These are phyloP conservation scores for Hycleus cichorii DNA, from an alignment of 1,140 invertebrate genomes.

Conservation along the genomic window DNA sequence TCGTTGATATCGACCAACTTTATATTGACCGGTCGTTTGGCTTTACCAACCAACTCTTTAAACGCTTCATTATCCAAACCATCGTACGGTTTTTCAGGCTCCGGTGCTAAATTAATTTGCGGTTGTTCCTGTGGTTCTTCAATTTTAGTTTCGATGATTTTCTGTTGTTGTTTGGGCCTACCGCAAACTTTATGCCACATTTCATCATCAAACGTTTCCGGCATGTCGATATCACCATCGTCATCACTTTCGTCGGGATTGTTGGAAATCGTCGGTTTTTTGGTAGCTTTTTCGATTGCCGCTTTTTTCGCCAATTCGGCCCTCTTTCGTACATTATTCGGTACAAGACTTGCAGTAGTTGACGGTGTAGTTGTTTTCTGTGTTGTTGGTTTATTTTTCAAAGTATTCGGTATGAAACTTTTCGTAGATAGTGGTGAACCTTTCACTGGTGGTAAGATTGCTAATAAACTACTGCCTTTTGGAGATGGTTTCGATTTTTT, in stretches of 20 bases:
- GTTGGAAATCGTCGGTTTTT: conserved; percentile 16
- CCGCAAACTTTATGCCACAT: conserved; percentile 38
- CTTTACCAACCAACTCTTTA: conserved; percentile 32
- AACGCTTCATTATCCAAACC: conserved; percentile 38
- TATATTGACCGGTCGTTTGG: conserved; percentile 25
- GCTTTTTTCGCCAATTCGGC: conserved; percentile 10
- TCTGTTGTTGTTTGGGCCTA: not conserved
- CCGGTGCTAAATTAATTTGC: conserved; percentile 33
- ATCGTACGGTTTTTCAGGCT: conserved; percentile 34
- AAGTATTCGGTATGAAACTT: conserved; percentile 26
- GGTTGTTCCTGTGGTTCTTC: not conserved
- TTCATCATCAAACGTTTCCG: conserved; percentile 37
- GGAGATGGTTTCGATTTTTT: conserved; percentile 23
- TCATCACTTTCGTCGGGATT: conserved; percentile 27
- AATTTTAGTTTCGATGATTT: not conserved
- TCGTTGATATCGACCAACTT: conserved; percentile 67
- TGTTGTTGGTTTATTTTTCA: conserved; percentile 17
- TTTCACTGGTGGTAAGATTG: conserved; percentile 32
- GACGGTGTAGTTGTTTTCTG: not conserved
- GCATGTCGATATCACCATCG: conserved; percentile 32
- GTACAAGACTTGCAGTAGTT: conserved; percentile 6
- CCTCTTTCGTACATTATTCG: conserved; percentile 8
- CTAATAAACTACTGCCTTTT: conserved; percentile 28
- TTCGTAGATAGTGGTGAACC: conserved; percentile 21
- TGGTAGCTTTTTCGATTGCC: conserved; percentile 3